Evolutionary conservation across 2,113 vertebrate species (phyloP).

Genomic region (Sciurus niger): DNA sequence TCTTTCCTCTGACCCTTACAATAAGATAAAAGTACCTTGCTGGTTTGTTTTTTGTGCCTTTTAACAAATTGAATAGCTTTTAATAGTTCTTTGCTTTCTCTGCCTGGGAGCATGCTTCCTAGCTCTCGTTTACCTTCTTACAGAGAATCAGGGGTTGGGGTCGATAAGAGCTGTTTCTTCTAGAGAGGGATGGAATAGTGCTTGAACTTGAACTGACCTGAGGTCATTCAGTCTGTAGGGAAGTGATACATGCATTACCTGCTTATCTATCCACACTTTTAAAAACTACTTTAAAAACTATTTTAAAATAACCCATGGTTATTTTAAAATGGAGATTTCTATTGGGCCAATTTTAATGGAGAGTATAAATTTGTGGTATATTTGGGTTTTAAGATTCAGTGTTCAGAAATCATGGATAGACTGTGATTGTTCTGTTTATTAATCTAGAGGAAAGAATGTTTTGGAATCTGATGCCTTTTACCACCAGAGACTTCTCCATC

Average conservation of each 20-base stretch:
- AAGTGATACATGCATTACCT: background rate
- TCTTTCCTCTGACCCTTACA: background rate
- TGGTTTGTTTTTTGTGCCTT: background rate
- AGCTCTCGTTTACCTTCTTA: background rate
- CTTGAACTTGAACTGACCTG: background rate
- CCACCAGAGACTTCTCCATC: conserved; percentile 99
- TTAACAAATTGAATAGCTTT: background rate
- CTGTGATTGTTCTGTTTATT: conserved; percentile 63
- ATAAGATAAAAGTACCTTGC: background rate
- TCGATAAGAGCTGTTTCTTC: background rate
- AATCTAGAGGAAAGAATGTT: conserved; percentile 97
- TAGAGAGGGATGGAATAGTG: background rate
- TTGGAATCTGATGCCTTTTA: conserved; percentile 99
- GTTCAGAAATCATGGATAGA: conserved; percentile 63
- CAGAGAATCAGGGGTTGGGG: background rate
- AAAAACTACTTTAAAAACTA: background rate
- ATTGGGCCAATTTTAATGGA: background rate
- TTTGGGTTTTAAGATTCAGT: conserved; percentile 42
- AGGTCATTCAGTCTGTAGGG: background rate
- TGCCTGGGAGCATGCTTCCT: background rate
- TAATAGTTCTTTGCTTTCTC: background rate
- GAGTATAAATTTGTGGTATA: background rate
- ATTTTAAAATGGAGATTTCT: conserved; percentile 25
- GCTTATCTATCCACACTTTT: background rate
- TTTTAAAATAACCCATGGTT: background rate